Percentiles rank a stretch among this genome's conserved stretches.
phyloP scores from a whole-genome alignment of 2,888 invertebrate genomes.

The Byasa hedistus region DNA sequence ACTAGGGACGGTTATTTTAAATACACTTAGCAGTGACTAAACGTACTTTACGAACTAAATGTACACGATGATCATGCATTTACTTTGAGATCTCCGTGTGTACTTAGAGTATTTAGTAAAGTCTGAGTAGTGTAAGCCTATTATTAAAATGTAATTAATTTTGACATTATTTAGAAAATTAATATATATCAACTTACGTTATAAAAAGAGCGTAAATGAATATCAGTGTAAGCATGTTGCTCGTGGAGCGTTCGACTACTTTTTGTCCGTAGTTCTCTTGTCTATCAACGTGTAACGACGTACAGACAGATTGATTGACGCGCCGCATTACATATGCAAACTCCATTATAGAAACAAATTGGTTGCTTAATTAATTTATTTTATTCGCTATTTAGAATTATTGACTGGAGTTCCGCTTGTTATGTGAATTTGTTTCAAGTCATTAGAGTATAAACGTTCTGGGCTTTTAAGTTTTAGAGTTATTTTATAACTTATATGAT shows the following conservation, averaged over 20 bases:
- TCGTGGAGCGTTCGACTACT: slow-evolving; percentile 37
- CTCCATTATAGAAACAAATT: slow-evolving; percentile 39
- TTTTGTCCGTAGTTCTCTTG: slow-evolving; percentile 4
- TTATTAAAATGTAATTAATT: too few relatives aligned
- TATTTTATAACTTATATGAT: too few relatives aligned
- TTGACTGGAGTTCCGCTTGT: neutral
- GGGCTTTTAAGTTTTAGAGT: too few relatives aligned
- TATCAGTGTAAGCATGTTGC: slow-evolving; percentile 30
- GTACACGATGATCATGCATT: neutral
- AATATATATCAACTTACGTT: slow-evolving; percentile 28
- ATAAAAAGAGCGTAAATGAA: slow-evolving; percentile 20
- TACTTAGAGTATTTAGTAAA: too few relatives aligned
- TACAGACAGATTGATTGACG: slow-evolving; percentile 43
- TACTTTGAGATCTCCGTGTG: neutral
- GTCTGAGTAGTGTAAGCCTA: too few relatives aligned
- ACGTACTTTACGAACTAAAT: too few relatives aligned
- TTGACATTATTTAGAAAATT: too few relatives aligned
- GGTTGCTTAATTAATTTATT: slow-evolving; percentile 31
- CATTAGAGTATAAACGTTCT: too few relatives aligned
- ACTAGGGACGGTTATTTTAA: too few relatives aligned
- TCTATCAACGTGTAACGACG: neutral
- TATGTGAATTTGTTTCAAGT: neutral
- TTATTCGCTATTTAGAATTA: neutral
- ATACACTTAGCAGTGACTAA: too few relatives aligned
- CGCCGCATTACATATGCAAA: slow-evolving; percentile 45